Conservation (phyloP, 1,140 invertebrate genomes). For the Lordiphosa clarofinis region DNA sequence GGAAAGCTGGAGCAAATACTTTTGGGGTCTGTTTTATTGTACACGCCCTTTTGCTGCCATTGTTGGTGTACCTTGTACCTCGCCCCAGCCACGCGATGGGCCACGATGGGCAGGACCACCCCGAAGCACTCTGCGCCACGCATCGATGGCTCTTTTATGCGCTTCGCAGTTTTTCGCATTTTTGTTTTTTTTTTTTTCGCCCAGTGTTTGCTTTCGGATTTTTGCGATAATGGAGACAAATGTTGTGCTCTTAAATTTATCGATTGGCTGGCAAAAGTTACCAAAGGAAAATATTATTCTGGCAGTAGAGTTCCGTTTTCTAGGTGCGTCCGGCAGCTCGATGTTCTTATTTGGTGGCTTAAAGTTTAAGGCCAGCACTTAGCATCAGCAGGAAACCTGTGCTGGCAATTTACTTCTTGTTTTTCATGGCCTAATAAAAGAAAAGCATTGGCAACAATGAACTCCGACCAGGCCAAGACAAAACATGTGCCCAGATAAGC, state of each 20-base stretch:
- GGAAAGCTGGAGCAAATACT: conserved; percentile 27
- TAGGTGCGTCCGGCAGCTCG: neutral
- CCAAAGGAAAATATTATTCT: conserved; percentile 42
- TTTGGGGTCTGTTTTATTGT: conserved; percentile 45
- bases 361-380: conserved; percentile 40
- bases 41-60: conserved; percentile 64
- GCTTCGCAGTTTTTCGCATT: conserved; percentile 51
- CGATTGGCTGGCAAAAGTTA: conserved; percentile 60
- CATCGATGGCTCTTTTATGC: conserved; percentile 69
- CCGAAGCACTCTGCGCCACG: conserved; percentile 38
- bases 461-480: conserved; percentile 29
- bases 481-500: conserved; percentile 45
- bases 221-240: conserved; percentile 75
- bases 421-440: conserved; percentile 56
- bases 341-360: conserved; percentile 13
- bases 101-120: conserved; percentile 7
- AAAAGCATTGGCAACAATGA: conserved; percentile 48
- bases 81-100: too few species aligned
- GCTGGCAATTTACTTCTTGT: conserved; percentile 63
- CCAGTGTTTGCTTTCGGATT: conserved; percentile 66
- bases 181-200: conserved; percentile 37
- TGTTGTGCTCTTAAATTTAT: conserved; percentile 76
- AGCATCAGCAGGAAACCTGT: conserved; percentile 34
- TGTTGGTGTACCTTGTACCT: conserved; percentile 9
- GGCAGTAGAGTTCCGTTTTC: conserved; percentile 55